Evolutionary conservation across 2,888 invertebrate species (phyloP), one percentile per base, ranked within the genome.

Genomic region (Allolobophora icterica): DNA sequence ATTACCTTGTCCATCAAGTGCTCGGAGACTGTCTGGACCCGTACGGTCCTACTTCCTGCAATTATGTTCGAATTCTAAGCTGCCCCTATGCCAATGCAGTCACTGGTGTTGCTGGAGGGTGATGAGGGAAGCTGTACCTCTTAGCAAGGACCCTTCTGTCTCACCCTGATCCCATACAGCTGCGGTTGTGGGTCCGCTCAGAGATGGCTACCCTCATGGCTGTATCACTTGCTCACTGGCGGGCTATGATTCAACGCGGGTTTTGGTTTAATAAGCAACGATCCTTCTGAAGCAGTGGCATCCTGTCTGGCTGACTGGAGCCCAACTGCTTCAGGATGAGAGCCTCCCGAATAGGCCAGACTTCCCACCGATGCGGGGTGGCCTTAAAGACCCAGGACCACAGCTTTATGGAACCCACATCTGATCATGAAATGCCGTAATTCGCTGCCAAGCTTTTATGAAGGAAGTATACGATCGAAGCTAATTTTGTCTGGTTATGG

Each of bases 381-480:
- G 71, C 71, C n/a, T 71, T 71, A n/a, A n/a, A 71, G 71, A n/a
- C 71, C 71, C 0, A 30, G 1, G 71, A 71, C 71, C n/a, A 71
- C 71, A n/a, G 71, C 71, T 71, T 71, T 71, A 71, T 71, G 30
- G 13, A n/a, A 71, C 71, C 71, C 71, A 71, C n/a, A 71, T 71
- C 71, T 71, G 71, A 71, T 6, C n/a, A n/a, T n/a, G 71, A 71
- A 71, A 71, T 21, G 13, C 1, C n/a, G 30, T 71, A n/a, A 71
- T 71, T 71, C 11, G 71, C 30, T 71, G 71, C 30, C 5, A 6
- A n/a, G 30, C n/a, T n/a, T n/a, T 71, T 71, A n/a, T n/a, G 71
- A 71, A 71, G n/a, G n/a, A 71, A 71, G 71, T n/a, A n/a, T n/a
- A 71, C 71, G n/a, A 71, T 71, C 71, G n/a, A 17, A n/a, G 71